Evolutionary conservation across 2,888 invertebrate genomes (phyloP).

Genomic region (Drosophila siamana): DNA sequence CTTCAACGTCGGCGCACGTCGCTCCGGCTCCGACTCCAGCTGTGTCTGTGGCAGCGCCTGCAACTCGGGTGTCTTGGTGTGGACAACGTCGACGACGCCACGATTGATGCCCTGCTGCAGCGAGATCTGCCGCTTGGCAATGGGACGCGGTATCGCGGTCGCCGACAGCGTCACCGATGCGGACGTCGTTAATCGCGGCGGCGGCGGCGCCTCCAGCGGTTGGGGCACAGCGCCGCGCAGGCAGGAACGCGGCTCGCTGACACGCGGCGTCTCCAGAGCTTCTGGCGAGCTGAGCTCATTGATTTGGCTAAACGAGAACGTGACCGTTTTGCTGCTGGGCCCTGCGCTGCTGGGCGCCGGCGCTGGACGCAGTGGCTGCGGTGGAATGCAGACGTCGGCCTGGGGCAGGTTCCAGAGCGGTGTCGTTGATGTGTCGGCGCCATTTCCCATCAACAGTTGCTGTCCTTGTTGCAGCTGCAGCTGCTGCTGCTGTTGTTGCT

Average conservation of each 20-base stretch:
- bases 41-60: neutral
- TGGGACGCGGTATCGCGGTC: slow-evolving; percentile 83
- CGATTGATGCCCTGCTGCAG: slow-evolving; percentile 71
- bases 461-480: slow-evolving; percentile 62
- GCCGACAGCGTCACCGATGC: slow-evolving; percentile 63
- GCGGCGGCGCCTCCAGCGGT: slow-evolving; percentile 79
- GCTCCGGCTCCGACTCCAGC: slow-evolving; percentile 16
- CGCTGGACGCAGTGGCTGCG: slow-evolving; percentile 89
- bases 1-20: slow-evolving; percentile 57
- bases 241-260: slow-evolving; percentile 55
- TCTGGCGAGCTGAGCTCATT: slow-evolving; percentile 49
- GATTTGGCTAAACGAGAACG: slow-evolving; percentile 74
- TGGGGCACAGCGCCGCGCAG: slow-evolving; percentile 60
- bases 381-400: slow-evolving; percentile 86
- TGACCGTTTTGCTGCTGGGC: slow-evolving; percentile 75
- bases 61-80: neutral
- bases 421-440: slow-evolving; percentile 41
- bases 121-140: slow-evolving; percentile 82
- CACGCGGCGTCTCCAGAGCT: slow-evolving; percentile 9
- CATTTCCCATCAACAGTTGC: slow-evolving; percentile 36
- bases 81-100: slow-evolving; percentile 9
- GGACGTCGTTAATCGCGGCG: slow-evolving; percentile 67
- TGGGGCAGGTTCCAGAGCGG: slow-evolving; percentile 84
- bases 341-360: slow-evolving; percentile 84
- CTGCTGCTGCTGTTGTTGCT: slow-evolving; percentile 68